phyloP scores from a whole-genome alignment of 2,797 vertebrate species.

The Anolis apletophallus region DNA sequence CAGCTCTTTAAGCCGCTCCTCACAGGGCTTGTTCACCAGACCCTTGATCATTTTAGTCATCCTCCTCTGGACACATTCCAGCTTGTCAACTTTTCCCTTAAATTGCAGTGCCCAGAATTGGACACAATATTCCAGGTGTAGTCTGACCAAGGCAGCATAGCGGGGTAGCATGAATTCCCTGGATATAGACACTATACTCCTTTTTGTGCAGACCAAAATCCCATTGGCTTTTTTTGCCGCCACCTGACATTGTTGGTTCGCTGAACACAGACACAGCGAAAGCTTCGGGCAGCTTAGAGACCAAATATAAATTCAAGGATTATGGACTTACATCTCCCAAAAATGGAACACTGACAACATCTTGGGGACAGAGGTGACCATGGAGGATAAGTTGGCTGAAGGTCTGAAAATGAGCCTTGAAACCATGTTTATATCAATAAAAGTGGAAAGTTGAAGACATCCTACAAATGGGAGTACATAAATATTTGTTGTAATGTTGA shows the following conservation, averaged over 20 bases:
- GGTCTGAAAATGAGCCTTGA: constrained; percentile 93
- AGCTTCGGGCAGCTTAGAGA: constrained; percentile 91
- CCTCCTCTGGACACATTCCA: no score
- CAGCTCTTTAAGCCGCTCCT: no score
- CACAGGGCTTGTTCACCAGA: no score
- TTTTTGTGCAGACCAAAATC: no score
- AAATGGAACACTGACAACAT: constrained; percentile 98
- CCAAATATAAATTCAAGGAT: constrained; percentile 92
- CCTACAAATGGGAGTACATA: constrained; percentile 90
- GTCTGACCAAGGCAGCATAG: no score
- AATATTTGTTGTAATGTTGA: constrained; percentile 92
- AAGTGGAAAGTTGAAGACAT: constrained; percentile 94
- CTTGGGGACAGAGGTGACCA: constrained; percentile 89
- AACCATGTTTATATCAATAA: constrained; percentile 97
- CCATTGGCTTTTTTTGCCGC: no score
- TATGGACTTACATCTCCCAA: constrained; percentile 91
- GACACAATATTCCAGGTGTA: no score
- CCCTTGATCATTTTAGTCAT: no score
- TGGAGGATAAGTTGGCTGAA: constrained; percentile 93
- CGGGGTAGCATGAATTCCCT: no score
- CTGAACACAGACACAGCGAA: constrained; percentile 93
- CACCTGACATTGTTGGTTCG: constrained; percentile 80
- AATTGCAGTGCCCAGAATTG: no score
- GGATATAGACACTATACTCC: no score
- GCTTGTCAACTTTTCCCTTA: no score